Evolutionary conservation across 1,140 invertebrate species (phyloP).

Genomic region (Diabrotica undecimpunctata): DNA sequence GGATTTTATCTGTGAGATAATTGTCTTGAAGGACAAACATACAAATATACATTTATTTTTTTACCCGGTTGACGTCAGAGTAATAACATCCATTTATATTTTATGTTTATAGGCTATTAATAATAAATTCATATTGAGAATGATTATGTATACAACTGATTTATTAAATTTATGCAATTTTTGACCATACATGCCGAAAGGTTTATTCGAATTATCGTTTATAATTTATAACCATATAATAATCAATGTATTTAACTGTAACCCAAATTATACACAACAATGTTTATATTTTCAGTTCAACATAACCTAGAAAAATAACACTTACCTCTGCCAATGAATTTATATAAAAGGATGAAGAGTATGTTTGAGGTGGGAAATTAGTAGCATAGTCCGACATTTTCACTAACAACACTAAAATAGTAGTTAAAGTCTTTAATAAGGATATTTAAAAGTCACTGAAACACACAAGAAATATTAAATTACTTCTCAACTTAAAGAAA

Average conservation of each 20-base stretch:
- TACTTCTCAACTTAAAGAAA: too few species aligned
- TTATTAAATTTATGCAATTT: too few species aligned
- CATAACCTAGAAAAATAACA: constrained; percentile 25
- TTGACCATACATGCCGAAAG: too few species aligned
- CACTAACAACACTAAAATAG: neutral
- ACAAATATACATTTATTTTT: constrained; percentile 3
- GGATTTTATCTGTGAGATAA: neutral
- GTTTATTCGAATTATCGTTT: too few species aligned
- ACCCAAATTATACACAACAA: neutral
- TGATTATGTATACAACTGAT: too few species aligned
- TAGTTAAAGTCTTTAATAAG: too few species aligned
- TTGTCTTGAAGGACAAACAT: neutral
- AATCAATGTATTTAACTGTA: neutral
- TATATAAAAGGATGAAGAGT: constrained; percentile 35
- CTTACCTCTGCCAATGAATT: constrained; percentile 34
- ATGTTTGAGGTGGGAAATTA: constrained; percentile 37
- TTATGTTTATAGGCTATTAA: too few species aligned
- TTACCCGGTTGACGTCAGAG: neutral
- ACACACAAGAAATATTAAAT: too few species aligned
- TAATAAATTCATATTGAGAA: too few species aligned
- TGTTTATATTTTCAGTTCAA: constrained; percentile 14
- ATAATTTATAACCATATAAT: too few species aligned
- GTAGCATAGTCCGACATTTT: constrained; percentile 31
- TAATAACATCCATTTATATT: too few species aligned
- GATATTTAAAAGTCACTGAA: too few species aligned